Conservation (phyloP, 2,888 invertebrate genomes). For the Nesidiocoris tenuis region DNA sequence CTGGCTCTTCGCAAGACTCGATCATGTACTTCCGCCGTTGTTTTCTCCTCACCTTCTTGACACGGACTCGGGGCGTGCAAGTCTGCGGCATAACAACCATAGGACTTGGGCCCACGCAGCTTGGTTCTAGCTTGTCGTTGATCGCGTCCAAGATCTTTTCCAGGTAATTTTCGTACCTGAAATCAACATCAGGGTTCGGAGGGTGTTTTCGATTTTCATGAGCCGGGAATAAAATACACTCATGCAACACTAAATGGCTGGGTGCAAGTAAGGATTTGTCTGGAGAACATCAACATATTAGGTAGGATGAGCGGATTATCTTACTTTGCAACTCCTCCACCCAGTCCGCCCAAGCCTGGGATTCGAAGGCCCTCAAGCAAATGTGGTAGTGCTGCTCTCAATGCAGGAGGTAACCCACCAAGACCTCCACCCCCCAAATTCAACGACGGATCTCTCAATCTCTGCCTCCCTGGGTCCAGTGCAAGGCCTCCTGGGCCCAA, state of each 20-base stretch:
- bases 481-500: background rate
- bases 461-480: background rate
- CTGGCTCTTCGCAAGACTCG: slow-evolving; percentile 28
- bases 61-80: slow-evolving; percentile 5
- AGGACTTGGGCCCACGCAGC: slow-evolving; percentile 30
- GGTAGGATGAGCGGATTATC: too few relatives aligned
- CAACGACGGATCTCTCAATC: slow-evolving; percentile 1
- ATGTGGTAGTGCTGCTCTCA: background rate
- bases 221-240: too few relatives aligned
- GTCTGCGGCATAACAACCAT: slow-evolving; percentile 22
- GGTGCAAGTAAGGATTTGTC: too few relatives aligned
- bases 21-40: slow-evolving; percentile 19
- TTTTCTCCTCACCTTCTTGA: slow-evolving; percentile 16
- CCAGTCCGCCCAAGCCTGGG: background rate
- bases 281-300: too few relatives aligned
- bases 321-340: background rate
- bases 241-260: too few relatives aligned
- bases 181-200: too few relatives aligned
- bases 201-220: too few relatives aligned
- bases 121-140: slow-evolving; percentile 25
- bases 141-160: slow-evolving; percentile 39
- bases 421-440: slow-evolving; percentile 3
- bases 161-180: slow-evolving; percentile 33
- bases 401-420: background rate
- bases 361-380: background rate